Conservation (phyloP, 2,113 vertebrate genomes). For the Oncorhynchus gorbuscha region DNA sequence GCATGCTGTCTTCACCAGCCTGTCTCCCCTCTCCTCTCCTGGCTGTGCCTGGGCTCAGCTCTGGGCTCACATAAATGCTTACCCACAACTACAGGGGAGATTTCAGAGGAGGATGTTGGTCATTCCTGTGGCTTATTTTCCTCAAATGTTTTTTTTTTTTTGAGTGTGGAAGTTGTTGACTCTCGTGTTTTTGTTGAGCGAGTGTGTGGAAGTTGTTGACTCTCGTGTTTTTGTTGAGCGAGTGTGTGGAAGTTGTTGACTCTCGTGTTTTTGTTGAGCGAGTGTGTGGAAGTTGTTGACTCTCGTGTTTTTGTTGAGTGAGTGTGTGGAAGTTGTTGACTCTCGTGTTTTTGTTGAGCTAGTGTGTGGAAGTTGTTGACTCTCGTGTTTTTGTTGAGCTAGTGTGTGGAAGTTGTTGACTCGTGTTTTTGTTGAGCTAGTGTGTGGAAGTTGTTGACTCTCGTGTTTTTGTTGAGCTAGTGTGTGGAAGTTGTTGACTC, state of each 20-base stretch:
- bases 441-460: background rate
- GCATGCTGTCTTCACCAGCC: constrained; percentile 43
- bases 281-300: too few species aligned
- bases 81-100: constrained; percentile 40
- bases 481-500: too few species aligned
- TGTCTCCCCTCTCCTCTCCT: constrained; percentile 4
- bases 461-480: background rate
- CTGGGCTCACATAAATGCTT: constrained; percentile 30
- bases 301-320: background rate
- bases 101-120: constrained; percentile 27
- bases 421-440: too few species aligned
- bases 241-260: too few species aligned
- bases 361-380: background rate
- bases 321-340: background rate
- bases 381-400: background rate
- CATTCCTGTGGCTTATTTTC: constrained; percentile 5
- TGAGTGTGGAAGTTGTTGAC: background rate
- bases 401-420: too few species aligned
- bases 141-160: background rate
- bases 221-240: too few species aligned
- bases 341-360: too few species aligned
- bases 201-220: too few species aligned
- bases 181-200: background rate
- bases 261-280: too few species aligned
- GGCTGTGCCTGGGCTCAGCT: constrained; percentile 22